A percentile compares a stretch with the other conserved stretches of the same genome.
Conservation (phyloP, 1,140 invertebrate genomes). For the Lysiphlebus fabarum region DNA sequence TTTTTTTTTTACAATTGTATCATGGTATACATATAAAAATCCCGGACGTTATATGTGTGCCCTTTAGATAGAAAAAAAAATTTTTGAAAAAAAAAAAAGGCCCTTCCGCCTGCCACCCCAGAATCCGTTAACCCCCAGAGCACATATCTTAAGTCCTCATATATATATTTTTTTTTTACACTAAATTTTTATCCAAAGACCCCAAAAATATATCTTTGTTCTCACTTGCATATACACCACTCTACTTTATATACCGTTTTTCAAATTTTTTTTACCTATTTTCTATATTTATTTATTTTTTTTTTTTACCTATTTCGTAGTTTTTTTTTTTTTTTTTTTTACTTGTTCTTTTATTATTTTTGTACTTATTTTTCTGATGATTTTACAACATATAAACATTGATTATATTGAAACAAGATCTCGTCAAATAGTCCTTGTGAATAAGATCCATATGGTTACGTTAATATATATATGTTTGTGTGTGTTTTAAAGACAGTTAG, state of each 20-base stretch:
- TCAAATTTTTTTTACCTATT: constrained; percentile 26
- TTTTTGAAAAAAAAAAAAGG: neutral
- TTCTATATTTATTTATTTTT: constrained; percentile 12
- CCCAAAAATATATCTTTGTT: constrained; percentile 39
- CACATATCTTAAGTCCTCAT: constrained; percentile 21
- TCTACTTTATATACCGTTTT: constrained; percentile 27
- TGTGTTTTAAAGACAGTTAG: constrained; percentile 41
- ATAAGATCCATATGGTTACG: constrained; percentile 1
- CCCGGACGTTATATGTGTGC: neutral
- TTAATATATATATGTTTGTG: neutral
- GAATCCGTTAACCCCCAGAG: constrained; percentile 47
- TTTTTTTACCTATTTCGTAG: constrained; percentile 13
- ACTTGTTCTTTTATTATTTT: constrained; percentile 14
- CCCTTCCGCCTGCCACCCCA: constrained; percentile 30
- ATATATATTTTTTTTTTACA: constrained; percentile 28
- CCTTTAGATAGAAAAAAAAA: neutral
- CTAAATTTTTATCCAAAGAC: constrained; percentile 21
- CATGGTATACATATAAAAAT: neutral
- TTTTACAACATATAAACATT: neutral
- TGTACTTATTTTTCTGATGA: constrained; percentile 5
- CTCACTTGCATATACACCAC: constrained; percentile 28
- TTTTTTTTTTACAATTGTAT: constrained; percentile 10
- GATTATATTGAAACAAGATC: constrained; percentile 51
- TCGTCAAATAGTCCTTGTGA: constrained; percentile 44
- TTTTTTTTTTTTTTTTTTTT: constrained; percentile 15